Conservation (phyloP, 2,113 vertebrate genomes). For the Ptyas mucosa region DNA sequence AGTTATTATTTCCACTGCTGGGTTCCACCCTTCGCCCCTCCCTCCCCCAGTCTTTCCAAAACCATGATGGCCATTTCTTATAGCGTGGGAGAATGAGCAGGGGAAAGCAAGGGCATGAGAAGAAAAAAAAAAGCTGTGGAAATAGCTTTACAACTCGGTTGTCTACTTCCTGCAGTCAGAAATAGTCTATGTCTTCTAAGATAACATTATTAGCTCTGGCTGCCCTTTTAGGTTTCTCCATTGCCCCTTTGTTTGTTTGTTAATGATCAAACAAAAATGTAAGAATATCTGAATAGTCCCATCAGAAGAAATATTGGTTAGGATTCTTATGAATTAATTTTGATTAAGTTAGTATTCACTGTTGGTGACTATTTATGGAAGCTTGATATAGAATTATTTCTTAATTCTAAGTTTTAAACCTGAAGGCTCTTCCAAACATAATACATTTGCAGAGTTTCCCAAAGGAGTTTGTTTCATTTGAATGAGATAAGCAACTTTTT, state of each 20-base stretch:
- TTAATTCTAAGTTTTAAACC: neutral
- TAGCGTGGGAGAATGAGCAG: constrained; percentile 38
- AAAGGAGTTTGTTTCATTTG: neutral
- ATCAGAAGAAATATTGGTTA: constrained; percentile 22
- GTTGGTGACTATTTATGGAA: neutral
- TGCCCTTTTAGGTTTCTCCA: neutral
- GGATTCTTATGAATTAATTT: neutral
- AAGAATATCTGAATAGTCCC: neutral
- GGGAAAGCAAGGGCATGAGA: constrained; percentile 52
- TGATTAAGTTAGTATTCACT: neutral
- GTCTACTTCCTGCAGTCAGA: neutral
- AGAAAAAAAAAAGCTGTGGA: constrained; percentile 20
- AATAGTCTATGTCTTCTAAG: constrained; percentile 1
- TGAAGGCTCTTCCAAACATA: neutral
- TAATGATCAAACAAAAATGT: neutral
- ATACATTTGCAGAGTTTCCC: neutral
- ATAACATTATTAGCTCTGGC: neutral
- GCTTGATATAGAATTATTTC: neutral
- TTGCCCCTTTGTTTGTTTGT: neutral
- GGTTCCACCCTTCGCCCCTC: neutral
- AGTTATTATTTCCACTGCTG: constrained; percentile 47
- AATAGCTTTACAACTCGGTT: neutral
- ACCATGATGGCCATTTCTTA: constrained; percentile 14
- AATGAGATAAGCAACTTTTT: neutral
- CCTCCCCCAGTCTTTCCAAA: neutral